Evolutionary conservation across 2,797 vertebrate genomes (phyloP), one percentile per base, ranked within the genome.

Genomic region (Aselliscus stoliczkanus): DNA sequence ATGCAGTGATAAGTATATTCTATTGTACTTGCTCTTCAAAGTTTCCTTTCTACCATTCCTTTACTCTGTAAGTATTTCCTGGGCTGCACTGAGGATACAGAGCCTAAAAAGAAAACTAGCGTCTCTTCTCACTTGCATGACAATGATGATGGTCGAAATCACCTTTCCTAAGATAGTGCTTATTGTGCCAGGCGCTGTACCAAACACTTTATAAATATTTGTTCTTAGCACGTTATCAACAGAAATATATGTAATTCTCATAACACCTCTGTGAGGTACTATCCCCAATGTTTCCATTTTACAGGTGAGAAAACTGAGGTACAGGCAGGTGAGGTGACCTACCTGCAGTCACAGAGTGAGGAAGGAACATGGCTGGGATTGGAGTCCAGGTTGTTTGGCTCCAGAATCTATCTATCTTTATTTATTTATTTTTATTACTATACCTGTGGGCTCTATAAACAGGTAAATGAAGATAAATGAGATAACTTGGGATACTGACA

Each of bases 131-230:
- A 42, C 0, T 1, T 27, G 29, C 39, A 58, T 0, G 31, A 23
- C 0, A 7, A 31, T 1, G 11, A n/a, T 3, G 31, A 23, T 18
- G 4, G 27, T 12, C 1, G 9, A 4, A 58, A 39, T 4, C 1
- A 1, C 15, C 4, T 15, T 29, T 31, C 18, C 17, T 5, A 37
- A 69, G 4, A 7, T 2, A 8, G 81, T n/a, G n/a, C n/a, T 54
- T 31, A 10, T 52, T 5, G n/a, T 20, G 7, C 8, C 23, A 73
- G 39, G 7, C 11, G 5, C 18, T 27, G 12, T 52, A 72, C 37
- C 39, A 87, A 56, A 56, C 4, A 6, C 52, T 54, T 23, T 2
- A 23, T 17, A 60, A 1, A 2, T 29, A 37, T 70, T 54, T 77
- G 39, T 72, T 31, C 50, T 84, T n/a, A 75, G 50, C 3, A 4